phyloP scores from a whole-genome alignment of 2,113 vertebrate genomes.

The Indicator maculatus region DNA sequence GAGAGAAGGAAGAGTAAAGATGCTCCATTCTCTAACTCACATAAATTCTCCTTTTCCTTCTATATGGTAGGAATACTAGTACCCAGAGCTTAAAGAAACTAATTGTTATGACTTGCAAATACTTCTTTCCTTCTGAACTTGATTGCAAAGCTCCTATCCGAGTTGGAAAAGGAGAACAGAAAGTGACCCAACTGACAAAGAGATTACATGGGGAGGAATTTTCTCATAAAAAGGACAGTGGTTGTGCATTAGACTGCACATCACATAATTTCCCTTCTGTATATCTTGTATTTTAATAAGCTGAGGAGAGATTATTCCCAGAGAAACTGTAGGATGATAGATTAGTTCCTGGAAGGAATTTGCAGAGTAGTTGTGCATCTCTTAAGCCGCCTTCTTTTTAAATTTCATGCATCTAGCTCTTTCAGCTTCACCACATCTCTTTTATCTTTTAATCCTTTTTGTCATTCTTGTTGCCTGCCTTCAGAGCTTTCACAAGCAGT shows the following conservation, averaged over 20 bases:
- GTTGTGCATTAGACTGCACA: background rate
- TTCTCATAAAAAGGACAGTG: background rate
- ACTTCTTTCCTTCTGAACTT: background rate
- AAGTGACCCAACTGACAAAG: background rate
- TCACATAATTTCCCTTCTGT: background rate
- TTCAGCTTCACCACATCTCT: background rate
- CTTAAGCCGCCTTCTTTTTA: background rate
- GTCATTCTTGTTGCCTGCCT: background rate
- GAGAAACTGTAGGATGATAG: background rate
- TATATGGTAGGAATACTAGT: background rate
- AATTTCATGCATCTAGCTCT: background rate
- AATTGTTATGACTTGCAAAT: slow-evolving; percentile 16
- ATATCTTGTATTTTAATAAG: background rate
- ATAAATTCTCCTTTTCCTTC: background rate
- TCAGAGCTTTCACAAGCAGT: background rate
- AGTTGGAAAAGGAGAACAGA: background rate
- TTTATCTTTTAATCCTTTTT: background rate
- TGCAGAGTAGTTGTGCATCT: background rate
- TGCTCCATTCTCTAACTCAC: background rate
- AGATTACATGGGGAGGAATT: background rate
- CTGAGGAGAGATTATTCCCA: background rate
- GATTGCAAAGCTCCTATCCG: background rate
- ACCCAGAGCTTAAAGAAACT: background rate
- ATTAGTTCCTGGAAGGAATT: background rate
- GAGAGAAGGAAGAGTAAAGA: background rate